Conservation (phyloP, 2,888 invertebrate genomes). For the Blera fallax region DNA sequence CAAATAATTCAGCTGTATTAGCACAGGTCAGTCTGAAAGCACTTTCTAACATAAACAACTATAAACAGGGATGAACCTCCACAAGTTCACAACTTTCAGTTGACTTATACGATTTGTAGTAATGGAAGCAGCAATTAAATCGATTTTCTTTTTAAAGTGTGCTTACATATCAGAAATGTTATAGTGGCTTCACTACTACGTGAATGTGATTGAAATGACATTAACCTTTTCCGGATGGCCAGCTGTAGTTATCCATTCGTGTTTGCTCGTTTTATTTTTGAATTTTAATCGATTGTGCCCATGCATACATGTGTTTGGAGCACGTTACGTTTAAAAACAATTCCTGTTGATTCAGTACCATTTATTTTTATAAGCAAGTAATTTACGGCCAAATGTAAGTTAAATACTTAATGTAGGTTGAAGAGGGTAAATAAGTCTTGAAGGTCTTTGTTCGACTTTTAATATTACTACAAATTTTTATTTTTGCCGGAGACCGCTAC, state of each 20-base stretch:
- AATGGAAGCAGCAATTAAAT: constrained; percentile 12
- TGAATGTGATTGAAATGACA: background rate
- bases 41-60: background rate
- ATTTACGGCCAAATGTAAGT: background rate
- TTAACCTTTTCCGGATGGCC: constrained; percentile 10
- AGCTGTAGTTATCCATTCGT: background rate
- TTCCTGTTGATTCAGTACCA: background rate
- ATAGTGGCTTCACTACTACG: background rate
- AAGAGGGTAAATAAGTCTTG: too few relatives aligned
- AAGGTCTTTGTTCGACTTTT: too few relatives aligned
- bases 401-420: too few relatives aligned
- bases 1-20: constrained; percentile 36
- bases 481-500: too few relatives aligned
- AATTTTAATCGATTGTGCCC: background rate
- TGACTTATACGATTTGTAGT: constrained; percentile 12
- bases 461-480: too few relatives aligned
- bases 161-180: background rate
- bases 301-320: background rate
- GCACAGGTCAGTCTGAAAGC: constrained; percentile 47
- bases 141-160: constrained; percentile 26
- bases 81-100: constrained; percentile 11
- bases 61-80: background rate
- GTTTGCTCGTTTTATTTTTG: background rate
- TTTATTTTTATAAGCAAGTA: too few relatives aligned
- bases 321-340: background rate